Base-by-base conservation (phyloP, 92 coral and sea anemone genomes). In the Umimayanthus kanabou region DNA sequence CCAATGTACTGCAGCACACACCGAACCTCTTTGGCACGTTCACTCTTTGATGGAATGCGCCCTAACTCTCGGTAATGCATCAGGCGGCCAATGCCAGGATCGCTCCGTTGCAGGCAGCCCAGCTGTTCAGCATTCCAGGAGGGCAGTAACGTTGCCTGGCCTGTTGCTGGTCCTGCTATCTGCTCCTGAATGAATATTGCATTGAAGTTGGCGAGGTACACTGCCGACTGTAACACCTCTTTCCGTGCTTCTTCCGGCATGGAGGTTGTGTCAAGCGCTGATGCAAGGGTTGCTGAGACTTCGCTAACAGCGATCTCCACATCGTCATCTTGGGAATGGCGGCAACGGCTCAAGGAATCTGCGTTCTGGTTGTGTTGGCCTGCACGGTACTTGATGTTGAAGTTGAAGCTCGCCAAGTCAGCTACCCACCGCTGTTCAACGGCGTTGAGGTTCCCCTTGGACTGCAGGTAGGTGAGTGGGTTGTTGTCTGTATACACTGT, bases 361-460 rank as follows among this genome's bases (percentile, higher is more conserved):
- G 90, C 92, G 42, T 86, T 86, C 69, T 42, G 57, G 80, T 90
- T 87, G 49, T 29, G 37, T 3, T 47, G 85, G 1, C 93, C 93
- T 16, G 74, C 64, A 2, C 88, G 79, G 85, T 87, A 87, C 80
- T 87, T 90, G 47, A 87, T 87, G 39, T 15, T 75, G 50, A 90
- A 90, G 61, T 87, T 82, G 70, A 87, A 90, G 88, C 37, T 75
- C 2, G 90, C 90, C 14, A 82, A 53, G 28, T 87, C 90, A 4
- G 88, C 65, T 20, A 69, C 93, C 88, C 90, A 90, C 5, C 85
- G 75, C 71, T 90, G 86, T 42, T 90, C 93, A 6, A 85, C 81
- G 2, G 90, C 93, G 40, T 82, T 82, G 20, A 90, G 88, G 42
- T 90, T 90, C 25, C 75, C 20, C 50, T 80, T 86, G 10, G 92